These are phyloP conservation scores for Aphis craccivora DNA, from an alignment of 1,140 invertebrate species.

Conservation along the genomic window DNA sequence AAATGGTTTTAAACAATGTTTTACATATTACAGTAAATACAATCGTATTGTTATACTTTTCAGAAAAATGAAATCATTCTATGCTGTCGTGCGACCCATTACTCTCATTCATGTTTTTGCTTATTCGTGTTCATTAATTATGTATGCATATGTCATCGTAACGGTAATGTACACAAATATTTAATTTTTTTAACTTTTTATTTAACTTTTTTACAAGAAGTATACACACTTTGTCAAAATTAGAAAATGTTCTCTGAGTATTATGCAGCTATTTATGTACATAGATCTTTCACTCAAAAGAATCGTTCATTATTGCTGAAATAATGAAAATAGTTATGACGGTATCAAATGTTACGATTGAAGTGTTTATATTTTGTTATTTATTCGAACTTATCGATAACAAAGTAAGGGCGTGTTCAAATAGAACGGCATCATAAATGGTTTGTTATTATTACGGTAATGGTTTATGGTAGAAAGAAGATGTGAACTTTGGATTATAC, in stretches of 20 bases:
- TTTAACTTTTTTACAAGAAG: neutral
- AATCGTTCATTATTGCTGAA: neutral
- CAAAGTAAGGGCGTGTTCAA: neutral
- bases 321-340: slow-evolving; percentile 11
- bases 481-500: slow-evolving; percentile 36
- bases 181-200: too few relatives aligned
- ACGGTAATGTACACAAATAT: slow-evolving; percentile 20
- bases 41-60: slow-evolving; percentile 11
- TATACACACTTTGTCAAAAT: neutral
- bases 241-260: neutral
- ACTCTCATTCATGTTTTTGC: slow-evolving; percentile 15
- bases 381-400: slow-evolving; percentile 20
- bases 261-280: neutral
- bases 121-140: slow-evolving; percentile 16
- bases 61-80: slow-evolving; percentile 32
- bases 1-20: neutral
- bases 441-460: neutral
- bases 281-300: neutral
- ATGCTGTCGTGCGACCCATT: slow-evolving; percentile 7
- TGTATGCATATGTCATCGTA: neutral
- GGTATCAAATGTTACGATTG: slow-evolving; percentile 21
- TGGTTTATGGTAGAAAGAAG: slow-evolving; percentile 24
- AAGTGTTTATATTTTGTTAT: slow-evolving; percentile 42
- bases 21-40: neutral
- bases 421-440: neutral